phyloP scores from a whole-genome alignment of 1,140 invertebrate species.

The Leptinotarsa undecemlineata region DNA sequence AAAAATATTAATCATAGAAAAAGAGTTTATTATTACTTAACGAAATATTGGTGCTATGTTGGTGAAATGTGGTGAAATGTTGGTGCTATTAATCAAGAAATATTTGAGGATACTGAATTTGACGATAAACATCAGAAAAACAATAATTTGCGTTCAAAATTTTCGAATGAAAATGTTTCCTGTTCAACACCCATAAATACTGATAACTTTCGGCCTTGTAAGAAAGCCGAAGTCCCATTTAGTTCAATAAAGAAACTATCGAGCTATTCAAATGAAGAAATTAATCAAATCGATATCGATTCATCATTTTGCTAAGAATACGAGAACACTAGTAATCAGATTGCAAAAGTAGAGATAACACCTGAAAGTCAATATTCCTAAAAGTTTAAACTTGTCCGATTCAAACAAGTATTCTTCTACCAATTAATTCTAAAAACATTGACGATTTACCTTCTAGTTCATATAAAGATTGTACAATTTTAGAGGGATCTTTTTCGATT shows the following conservation, averaged over 20 bases:
- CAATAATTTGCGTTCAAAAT: too few relatives aligned
- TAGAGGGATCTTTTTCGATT: background rate
- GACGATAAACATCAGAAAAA: too few relatives aligned
- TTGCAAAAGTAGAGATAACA: background rate
- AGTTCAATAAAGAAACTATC: background rate
- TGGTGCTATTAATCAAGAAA: too few relatives aligned
- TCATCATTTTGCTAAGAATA: background rate
- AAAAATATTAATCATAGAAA: background rate
- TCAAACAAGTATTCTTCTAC: background rate
- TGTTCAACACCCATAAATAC: slow-evolving; percentile 3
- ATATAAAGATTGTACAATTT: background rate
- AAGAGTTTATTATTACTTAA: background rate
- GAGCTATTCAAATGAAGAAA: background rate
- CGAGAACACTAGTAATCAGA: background rate
- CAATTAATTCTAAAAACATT: background rate
- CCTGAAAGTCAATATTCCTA: background rate
- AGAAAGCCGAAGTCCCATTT: background rate
- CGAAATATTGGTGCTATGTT: too few relatives aligned
- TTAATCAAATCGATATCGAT: background rate
- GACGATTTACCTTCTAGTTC: background rate
- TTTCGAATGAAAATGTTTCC: background rate
- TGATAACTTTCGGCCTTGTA: background rate
- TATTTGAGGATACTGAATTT: too few relatives aligned
- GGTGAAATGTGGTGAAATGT: too few relatives aligned
- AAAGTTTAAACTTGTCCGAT: background rate